Conservation (phyloP, 1,140 invertebrate species). For the Trichogramma pretiosum region DNA sequence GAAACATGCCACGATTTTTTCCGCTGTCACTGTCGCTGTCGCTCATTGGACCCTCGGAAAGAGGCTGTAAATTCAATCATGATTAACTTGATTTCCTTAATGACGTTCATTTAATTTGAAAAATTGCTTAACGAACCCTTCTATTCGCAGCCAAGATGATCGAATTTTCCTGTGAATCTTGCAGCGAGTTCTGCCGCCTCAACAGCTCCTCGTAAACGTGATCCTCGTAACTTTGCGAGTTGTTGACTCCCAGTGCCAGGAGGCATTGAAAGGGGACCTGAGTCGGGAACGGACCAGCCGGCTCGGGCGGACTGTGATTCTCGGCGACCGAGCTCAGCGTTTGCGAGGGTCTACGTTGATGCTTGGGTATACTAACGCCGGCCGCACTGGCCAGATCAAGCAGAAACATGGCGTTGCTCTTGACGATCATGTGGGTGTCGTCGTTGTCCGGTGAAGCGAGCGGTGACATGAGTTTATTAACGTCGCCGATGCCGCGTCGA, state of each 20-base stretch:
- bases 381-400: slow-evolving; percentile 75
- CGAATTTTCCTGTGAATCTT: too few relatives aligned
- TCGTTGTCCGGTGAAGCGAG: slow-evolving; percentile 32
- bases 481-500: slow-evolving; percentile 18
- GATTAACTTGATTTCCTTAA: slow-evolving; percentile 1
- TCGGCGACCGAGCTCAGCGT: slow-evolving; percentile 55
- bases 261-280: slow-evolving; percentile 71
- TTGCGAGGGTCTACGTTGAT: slow-evolving; percentile 47
- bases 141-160: slow-evolving; percentile 28
- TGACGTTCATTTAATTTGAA: slow-evolving; percentile 4
- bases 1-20: slow-evolving; percentile 52
- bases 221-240: slow-evolving; percentile 49
- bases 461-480: slow-evolving; percentile 33
- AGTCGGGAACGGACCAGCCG: slow-evolving; percentile 48
- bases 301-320: slow-evolving; percentile 50
- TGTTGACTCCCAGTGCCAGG: slow-evolving; percentile 55
- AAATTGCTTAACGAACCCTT: slow-evolving; percentile 33
- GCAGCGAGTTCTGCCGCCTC: slow-evolving; percentile 27
- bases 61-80: slow-evolving; percentile 41
- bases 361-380: slow-evolving; percentile 44
- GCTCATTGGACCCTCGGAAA: slow-evolving; percentile 49
- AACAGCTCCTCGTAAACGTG: slow-evolving; percentile 49
- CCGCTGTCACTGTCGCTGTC: slow-evolving; percentile 49
- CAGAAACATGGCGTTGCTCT: slow-evolving; percentile 90
- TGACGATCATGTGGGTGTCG: slow-evolving; percentile 73